Conservation (phyloP, 2,113 vertebrate species). For the Gnathonemus echidnorhynchus region DNA sequence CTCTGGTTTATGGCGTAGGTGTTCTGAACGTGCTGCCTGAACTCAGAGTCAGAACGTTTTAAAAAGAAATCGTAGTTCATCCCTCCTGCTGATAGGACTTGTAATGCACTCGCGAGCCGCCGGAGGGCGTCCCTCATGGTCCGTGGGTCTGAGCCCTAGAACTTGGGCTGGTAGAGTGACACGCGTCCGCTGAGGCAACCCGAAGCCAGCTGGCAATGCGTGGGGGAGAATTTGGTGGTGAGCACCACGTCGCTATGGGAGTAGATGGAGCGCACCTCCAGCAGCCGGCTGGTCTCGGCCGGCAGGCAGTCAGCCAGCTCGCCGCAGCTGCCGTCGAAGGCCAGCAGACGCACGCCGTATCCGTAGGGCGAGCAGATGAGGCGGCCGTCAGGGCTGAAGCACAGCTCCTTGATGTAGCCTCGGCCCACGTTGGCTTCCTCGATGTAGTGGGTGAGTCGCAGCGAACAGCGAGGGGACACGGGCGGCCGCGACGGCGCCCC, state of each 20-base stretch:
- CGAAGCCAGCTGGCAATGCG: conserved; percentile 97
- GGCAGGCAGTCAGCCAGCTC: conserved; percentile 94
- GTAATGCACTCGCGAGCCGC: neutral
- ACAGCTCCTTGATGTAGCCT: conserved; percentile 97
- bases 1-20: neutral
- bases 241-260: conserved; percentile 96
- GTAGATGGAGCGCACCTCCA: conserved; percentile 90
- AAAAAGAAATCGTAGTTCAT: neutral
- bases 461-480: conserved; percentile 64
- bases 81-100: neutral
- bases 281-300: conserved; percentile 77
- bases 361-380: conserved; percentile 95
- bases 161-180: conserved; percentile 96
- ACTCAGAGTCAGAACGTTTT: neutral
- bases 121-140: neutral
- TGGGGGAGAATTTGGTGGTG: conserved; percentile 98
- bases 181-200: conserved; percentile 97
- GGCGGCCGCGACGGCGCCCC: conserved; percentile 70
- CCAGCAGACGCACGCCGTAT: conserved; percentile 90
- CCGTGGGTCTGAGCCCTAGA: conserved; percentile 62
- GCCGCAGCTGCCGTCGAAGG: conserved; percentile 81
- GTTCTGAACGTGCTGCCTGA: neutral
- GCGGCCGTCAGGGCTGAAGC: conserved; percentile 94
- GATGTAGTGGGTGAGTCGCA: conserved; percentile 91
- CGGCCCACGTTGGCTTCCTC: conserved; percentile 97